A percentile compares a stretch with the other conserved stretches of the same genome.
These are phyloP conservation scores for Nebria ingens DNA, from an alignment of 1,140 invertebrate genomes.

Conservation along the genomic window DNA sequence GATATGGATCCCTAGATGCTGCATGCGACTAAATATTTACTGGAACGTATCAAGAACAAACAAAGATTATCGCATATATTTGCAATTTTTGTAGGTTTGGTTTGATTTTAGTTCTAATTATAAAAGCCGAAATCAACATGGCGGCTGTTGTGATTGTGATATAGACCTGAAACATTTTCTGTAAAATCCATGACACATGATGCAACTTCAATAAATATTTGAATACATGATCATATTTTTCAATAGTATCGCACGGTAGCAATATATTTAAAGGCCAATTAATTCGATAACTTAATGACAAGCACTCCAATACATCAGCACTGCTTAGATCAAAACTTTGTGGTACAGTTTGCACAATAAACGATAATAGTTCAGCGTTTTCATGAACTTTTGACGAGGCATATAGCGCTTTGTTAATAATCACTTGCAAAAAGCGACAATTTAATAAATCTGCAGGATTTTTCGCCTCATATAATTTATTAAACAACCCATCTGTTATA, in stretches of 20 bases:
- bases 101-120: constrained; percentile 8
- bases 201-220: constrained; percentile 63
- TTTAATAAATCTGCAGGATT: constrained; percentile 56
- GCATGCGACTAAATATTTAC: too few species aligned
- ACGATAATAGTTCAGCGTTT: constrained; percentile 45
- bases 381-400: constrained; percentile 38
- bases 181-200: constrained; percentile 58
- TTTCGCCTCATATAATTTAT: constrained; percentile 46
- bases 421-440: constrained; percentile 50
- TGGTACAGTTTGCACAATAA: constrained; percentile 44
- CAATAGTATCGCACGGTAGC: constrained; percentile 52
- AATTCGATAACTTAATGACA: constrained; percentile 56
- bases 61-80: constrained; percentile 12
- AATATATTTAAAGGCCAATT: constrained; percentile 69
- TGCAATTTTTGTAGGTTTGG: background rate
- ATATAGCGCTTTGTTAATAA: constrained; percentile 48
- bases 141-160: too few species aligned
- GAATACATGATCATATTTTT: constrained; percentile 60
- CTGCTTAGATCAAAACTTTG: constrained; percentile 47
- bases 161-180: constrained; percentile 50
- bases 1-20: too few species aligned
- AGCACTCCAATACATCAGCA: constrained; percentile 50
- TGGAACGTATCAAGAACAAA: background rate
- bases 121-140: too few species aligned
- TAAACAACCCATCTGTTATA: constrained; percentile 54